Base-by-base conservation (phyloP, 2,797 vertebrate species). In the Limosa lapponica region DNA sequence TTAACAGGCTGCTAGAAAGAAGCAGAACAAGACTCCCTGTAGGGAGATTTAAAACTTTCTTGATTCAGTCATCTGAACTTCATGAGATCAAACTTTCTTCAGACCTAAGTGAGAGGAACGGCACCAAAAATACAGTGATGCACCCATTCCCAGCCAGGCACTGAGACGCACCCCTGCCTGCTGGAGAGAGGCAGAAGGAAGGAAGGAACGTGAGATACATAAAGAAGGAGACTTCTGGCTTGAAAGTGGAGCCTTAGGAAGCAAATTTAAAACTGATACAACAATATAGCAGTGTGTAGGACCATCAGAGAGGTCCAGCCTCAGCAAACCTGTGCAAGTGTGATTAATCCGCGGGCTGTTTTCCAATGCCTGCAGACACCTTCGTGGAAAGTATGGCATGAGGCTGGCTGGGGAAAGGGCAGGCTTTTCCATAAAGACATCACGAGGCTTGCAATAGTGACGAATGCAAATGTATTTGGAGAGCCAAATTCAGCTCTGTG, bases 381-480 rank as follows among this genome's bases (percentile, higher is more conserved):
- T 75, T 30, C 44, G 2, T 2, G 20, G 43, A 5, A 65, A 23
- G 66, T 12, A 58, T 37, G 70, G 28, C 4, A 8, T 4, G 61
- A 64, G 62, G 27, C 70, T 72, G 66, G n/a, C 52, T 19, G 52
- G 71, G 55, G 17, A 83, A 83, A 43, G 85, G 75, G 22, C 49
- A 65, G 43, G 30, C 46, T 86, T 43, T 90, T 67, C 90, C 82
- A 75, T 15, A 10, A 10, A 34, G 24, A 10, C 70, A 44, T 46
- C 72, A 6, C 72, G 32, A 36, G 87, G 44, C 48, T 66, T 24
- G 27, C 32, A 32, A 0, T 19, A 59, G 44, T 9, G 82, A 70
- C 2, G 0, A 73, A 48, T 14, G 49, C 37, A 61, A 81, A 78
- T 20, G 27, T 5, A 6, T 37, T 62, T 0, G 0, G 73, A 52